Percentiles rank a stretch among this genome's conserved stretches.
Conservation (phyloP, 2,888 invertebrate species). For the Agriopis marginaria region DNA sequence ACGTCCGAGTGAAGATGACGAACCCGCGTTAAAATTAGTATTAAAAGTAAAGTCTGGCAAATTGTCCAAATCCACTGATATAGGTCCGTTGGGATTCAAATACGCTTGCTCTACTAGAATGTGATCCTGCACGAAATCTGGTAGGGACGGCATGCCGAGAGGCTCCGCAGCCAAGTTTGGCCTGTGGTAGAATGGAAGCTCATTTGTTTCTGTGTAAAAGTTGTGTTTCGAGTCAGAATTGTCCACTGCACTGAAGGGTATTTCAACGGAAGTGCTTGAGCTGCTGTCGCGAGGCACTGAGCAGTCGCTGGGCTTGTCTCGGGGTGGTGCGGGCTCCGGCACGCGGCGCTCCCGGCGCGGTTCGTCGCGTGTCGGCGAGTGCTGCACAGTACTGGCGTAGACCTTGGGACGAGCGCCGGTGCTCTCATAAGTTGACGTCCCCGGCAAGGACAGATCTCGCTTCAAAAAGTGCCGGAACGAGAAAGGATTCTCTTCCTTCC, state of each 20-base stretch:
- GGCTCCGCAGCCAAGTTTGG: slow-evolving; percentile 79
- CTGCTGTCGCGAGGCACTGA: slow-evolving; percentile 67
- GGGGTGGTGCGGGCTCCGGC: slow-evolving; percentile 59
- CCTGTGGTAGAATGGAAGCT: slow-evolving; percentile 75
- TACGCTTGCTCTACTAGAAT: slow-evolving; percentile 93
- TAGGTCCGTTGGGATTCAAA: slow-evolving; percentile 83
- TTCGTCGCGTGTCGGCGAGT: slow-evolving; percentile 78
- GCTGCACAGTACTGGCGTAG: slow-evolving; percentile 81
- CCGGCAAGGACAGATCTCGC: slow-evolving; percentile 86
- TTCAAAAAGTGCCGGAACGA: slow-evolving; percentile 95
- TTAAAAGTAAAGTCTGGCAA: slow-evolving; percentile 89
- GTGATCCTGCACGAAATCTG: slow-evolving; percentile 96
- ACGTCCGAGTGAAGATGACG: slow-evolving; percentile 72
- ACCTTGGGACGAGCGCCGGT: slow-evolving; percentile 94
- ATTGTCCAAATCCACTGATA: slow-evolving; percentile 88
- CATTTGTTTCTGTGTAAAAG: slow-evolving; percentile 74
- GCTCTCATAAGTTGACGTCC: slow-evolving; percentile 87
- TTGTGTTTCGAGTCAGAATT: slow-evolving; percentile 82
- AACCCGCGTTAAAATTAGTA: slow-evolving; percentile 78
- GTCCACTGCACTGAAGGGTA: slow-evolving; percentile 82
- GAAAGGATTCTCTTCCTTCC: slow-evolving; percentile 92
- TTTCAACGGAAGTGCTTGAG: slow-evolving; percentile 79
- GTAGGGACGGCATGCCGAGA: slow-evolving; percentile 88
- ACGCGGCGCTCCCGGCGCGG: slow-evolving; percentile 67
- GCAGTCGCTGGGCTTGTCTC: slow-evolving; percentile 70